Conservation (phyloP, 2,797 vertebrate genomes). For the Heteromormyrus szaboi region DNA sequence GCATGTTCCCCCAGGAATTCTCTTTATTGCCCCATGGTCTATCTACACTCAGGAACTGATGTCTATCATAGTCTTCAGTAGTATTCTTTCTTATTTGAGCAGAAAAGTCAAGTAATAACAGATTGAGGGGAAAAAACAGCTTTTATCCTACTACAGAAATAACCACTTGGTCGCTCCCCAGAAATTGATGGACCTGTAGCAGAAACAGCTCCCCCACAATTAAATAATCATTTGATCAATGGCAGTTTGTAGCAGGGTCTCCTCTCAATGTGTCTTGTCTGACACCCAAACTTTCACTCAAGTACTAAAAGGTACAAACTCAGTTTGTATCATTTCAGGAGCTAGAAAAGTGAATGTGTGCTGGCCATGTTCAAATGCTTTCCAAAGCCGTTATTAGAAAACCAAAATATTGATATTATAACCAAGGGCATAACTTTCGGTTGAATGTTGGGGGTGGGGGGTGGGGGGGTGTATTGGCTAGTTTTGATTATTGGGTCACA, state of each 20-base stretch:
- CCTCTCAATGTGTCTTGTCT: background rate
- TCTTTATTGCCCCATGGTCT: background rate
- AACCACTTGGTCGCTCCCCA: background rate
- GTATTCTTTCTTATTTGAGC: background rate
- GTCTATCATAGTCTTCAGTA: background rate
- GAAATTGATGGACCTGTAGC: background rate
- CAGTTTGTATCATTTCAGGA: background rate
- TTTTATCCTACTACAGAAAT: background rate
- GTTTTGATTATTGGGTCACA: background rate
- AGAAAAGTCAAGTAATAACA: background rate
- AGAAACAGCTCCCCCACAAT: background rate
- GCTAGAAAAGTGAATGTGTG: background rate
- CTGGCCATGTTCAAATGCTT: background rate
- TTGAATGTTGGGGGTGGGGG: background rate
- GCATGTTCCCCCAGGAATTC: background rate
- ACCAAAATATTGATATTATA: background rate
- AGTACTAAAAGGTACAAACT: background rate
- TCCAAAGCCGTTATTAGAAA: background rate
- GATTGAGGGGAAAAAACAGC: background rate
- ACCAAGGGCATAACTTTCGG: background rate
- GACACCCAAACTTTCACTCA: background rate
- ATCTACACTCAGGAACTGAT: background rate
- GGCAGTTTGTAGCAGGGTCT: background rate
- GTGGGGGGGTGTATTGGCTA: background rate
- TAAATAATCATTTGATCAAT: slow-evolving; percentile 5